Evolutionary conservation across 2,113 vertebrate species (phyloP).

Genomic region (Caranx ignobilis): DNA sequence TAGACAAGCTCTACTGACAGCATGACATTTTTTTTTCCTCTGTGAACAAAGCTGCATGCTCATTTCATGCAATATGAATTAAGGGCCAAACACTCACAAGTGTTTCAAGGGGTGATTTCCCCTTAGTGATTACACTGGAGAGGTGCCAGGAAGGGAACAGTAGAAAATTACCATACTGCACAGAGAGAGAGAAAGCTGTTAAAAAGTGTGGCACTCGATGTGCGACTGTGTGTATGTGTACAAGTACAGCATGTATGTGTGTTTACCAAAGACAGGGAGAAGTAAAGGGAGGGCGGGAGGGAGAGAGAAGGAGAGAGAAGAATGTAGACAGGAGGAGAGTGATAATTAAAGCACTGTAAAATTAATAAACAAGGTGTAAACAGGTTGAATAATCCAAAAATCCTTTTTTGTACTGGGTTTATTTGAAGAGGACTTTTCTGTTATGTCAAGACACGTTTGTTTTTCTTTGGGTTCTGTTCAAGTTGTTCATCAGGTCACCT

Average conservation of each 20-base stretch:
- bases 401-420: too few species aligned
- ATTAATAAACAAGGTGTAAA: too few species aligned
- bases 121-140: constrained; percentile 62
- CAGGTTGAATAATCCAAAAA: too few species aligned
- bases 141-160: constrained; percentile 51
- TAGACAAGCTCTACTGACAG: constrained; percentile 56
- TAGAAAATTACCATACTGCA: constrained; percentile 51
- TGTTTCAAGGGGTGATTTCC: constrained; percentile 68
- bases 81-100: constrained; percentile 64
- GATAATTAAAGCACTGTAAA: not conserved
- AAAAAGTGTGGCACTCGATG: constrained; percentile 16
- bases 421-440: too few species aligned
- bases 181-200: constrained; percentile 31
- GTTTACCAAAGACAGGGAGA: constrained; percentile 15
- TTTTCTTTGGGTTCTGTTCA: not conserved
- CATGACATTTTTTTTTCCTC: constrained; percentile 46
- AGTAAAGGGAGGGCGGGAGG: not conserved
- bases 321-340: not conserved
- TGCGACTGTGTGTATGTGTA: not conserved
- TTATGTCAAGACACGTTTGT: not conserved
- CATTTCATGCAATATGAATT: constrained; percentile 60
- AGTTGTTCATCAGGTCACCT: constrained; percentile 1
- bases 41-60: constrained; percentile 61
- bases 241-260: constrained; percentile 10
- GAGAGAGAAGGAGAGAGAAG: not conserved